These are phyloP conservation scores for Etheostoma perlongum DNA, from an alignment of 2,797 vertebrate species.

Conservation along the genomic window DNA sequence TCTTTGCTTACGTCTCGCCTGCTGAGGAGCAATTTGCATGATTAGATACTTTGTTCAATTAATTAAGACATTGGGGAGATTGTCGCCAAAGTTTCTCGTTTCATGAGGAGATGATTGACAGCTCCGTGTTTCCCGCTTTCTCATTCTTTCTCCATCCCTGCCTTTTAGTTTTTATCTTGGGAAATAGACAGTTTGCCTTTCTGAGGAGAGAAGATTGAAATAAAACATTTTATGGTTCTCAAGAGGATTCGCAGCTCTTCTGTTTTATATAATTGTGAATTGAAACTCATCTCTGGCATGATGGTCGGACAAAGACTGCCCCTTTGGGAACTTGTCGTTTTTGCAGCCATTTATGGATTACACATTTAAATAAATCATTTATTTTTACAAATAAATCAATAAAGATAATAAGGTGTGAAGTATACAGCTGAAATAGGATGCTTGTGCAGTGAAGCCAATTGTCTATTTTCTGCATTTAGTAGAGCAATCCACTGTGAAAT, in stretches of 20 bases:
- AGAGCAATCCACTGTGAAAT: neutral
- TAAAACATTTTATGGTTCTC: neutral
- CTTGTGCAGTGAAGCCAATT: neutral
- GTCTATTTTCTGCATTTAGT: neutral
- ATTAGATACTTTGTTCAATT: slow-evolving; percentile 69
- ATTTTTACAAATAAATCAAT: neutral
- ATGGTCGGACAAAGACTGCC: neutral
- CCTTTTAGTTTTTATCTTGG: slow-evolving; percentile 64
- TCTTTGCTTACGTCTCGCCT: slow-evolving; percentile 13
- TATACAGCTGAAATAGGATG: neutral
- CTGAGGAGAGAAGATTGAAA: slow-evolving; percentile 32
- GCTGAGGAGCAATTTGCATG: slow-evolving; percentile 56
- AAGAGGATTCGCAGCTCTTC: neutral
- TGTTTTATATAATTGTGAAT: neutral
- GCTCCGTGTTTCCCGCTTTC: slow-evolving; percentile 22
- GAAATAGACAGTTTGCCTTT: slow-evolving; percentile 37
- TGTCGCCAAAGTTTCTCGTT: slow-evolving; percentile 31
- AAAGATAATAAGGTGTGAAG: neutral
- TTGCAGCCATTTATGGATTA: neutral
- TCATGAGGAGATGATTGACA: slow-evolving; percentile 59
- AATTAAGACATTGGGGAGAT: slow-evolving; percentile 65
- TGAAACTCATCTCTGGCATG: neutral
- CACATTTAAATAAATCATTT: neutral
- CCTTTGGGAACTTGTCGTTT: neutral
- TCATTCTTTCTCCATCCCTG: neutral